Conservation (phyloP, 1,140 invertebrate genomes). For the Drosophila mayri region DNA sequence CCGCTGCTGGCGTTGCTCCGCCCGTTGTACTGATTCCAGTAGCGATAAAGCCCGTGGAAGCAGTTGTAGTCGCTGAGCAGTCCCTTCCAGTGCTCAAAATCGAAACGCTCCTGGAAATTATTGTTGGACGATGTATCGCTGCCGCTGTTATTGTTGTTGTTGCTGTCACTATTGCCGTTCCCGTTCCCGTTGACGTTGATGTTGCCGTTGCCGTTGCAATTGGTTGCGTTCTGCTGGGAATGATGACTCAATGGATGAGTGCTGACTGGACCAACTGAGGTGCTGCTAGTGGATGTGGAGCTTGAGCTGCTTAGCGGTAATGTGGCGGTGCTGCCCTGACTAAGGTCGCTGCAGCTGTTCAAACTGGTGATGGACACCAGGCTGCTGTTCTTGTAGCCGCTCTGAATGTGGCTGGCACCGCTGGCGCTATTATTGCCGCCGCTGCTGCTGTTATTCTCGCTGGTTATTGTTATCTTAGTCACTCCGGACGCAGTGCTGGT, state of each 20-base stretch:
- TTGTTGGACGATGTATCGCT: constrained; percentile 82
- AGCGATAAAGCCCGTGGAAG: constrained; percentile 76
- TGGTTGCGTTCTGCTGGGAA: background rate
- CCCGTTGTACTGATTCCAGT: constrained; percentile 69
- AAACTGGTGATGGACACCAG: constrained; percentile 70
- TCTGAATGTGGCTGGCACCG: background rate
- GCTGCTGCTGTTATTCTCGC: constrained; percentile 34
- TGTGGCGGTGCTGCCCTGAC: constrained; percentile 61
- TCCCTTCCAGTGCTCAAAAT: constrained; percentile 78
- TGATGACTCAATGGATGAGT: constrained; percentile 19
- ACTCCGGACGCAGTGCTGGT: constrained; percentile 37
- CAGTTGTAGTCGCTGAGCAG: constrained; percentile 78
- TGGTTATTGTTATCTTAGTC: constrained; percentile 60
- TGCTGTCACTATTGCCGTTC: constrained; percentile 22
- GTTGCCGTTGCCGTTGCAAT: constrained; percentile 1
- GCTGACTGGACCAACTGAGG: constrained; percentile 7
- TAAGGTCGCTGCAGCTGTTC: constrained; percentile 67
- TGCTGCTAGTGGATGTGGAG: constrained; percentile 10
- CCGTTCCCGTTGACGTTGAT: constrained; percentile 20
- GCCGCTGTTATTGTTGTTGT: constrained; percentile 21
- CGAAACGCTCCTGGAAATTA: constrained; percentile 80
- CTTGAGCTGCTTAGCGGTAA: constrained; percentile 31
- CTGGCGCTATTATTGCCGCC: constrained; percentile 1
- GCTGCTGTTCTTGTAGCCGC: constrained; percentile 60
- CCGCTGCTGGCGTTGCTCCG: constrained; percentile 22